phyloP scores from a whole-genome alignment of 23 tunicate species.

The Phallusia fumigata region DNA sequence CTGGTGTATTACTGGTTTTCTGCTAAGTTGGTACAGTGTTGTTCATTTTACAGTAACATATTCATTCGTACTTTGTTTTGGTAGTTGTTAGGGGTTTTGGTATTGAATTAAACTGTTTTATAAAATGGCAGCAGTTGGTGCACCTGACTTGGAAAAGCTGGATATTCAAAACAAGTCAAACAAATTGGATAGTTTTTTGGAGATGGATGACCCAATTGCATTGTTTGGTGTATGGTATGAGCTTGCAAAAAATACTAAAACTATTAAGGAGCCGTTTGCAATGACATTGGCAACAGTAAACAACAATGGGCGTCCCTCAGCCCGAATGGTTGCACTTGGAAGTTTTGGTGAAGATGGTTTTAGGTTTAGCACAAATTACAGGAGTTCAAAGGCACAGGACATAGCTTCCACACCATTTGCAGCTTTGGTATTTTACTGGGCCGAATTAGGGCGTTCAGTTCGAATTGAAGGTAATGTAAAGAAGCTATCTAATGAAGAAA shows the following conservation, averaged over 20 bases:
- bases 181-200: slow-evolving; percentile 21
- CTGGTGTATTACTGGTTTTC: no score
- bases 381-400: slow-evolving; percentile 57
- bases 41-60: no score
- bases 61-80: no score
- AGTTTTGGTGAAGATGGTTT: slow-evolving; percentile 77
- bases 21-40: no score
- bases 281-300: slow-evolving; percentile 76
- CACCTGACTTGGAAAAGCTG: no score
- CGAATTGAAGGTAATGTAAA: slow-evolving; percentile 73
- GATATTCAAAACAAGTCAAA: neutral
- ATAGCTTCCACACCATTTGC: slow-evolving; percentile 45
- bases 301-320: slow-evolving; percentile 55
- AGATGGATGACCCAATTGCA: slow-evolving; percentile 43
- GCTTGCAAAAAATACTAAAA: slow-evolving; percentile 16
- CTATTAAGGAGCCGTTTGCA: slow-evolving; percentile 75
- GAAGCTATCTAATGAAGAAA: slow-evolving; percentile 37
- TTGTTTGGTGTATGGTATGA: slow-evolving; percentile 53
- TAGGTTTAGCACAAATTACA: slow-evolving; percentile 61
- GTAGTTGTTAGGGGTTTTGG: no score
- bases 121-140: no score
- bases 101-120: no score
- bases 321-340: slow-evolving; percentile 76
- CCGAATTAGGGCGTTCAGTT: slow-evolving; percentile 38
- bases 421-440: slow-evolving; percentile 81